Base-by-base conservation (phyloP, 1,140 invertebrate genomes). In the Grapholita molesta region DNA sequence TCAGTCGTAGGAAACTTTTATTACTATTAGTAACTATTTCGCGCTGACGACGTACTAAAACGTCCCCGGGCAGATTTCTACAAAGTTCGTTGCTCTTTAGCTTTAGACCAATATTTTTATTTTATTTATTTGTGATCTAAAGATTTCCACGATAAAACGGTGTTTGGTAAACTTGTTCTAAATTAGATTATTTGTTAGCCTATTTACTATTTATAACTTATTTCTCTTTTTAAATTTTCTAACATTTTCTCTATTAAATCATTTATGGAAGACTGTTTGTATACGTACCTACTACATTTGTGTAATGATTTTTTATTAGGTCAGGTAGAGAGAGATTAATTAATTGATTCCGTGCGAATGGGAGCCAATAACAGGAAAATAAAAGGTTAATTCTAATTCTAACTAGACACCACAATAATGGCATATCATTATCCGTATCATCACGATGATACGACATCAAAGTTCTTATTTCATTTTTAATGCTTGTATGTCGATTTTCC, bases 291-390 rank as follows among this genome's bases (percentile, higher is more conserved):
- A n/a, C n/a, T 15, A 6, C 35, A 38, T 38, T 38, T 38, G 3
- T 38, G 35, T 0, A 38, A 38, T 38, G 35, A 38, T 38, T 38
- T 53, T 53, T 53, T 24, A 57, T 57, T 57, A 57, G 53, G 53
- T 57, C 53, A 57, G 53, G 23, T 15, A 23, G 48, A 23, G 53
- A 57, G n/a, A n/a, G n/a, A n/a, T n/a, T 57, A 23, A 61, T 53
- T 42, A 67, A 73, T 52, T 24, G 38, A 64, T 69, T 69, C 64
- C 52, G 9, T 48, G 42, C 42, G 15, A 48, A 48, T 15, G 15
- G 15, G 7, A 48, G 42, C 15, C 18, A 48, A 21, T 21, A 48
- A 48, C 67, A 25, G 18, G 57, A 67, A 38, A 52, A 68, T 72
- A 66, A 70, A 67, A 65, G 35, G 69, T 15, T 48, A 21, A 48